Base-by-base conservation (phyloP, 2,797 vertebrate genomes). In the Pseudochaenichthys georgianus region DNA sequence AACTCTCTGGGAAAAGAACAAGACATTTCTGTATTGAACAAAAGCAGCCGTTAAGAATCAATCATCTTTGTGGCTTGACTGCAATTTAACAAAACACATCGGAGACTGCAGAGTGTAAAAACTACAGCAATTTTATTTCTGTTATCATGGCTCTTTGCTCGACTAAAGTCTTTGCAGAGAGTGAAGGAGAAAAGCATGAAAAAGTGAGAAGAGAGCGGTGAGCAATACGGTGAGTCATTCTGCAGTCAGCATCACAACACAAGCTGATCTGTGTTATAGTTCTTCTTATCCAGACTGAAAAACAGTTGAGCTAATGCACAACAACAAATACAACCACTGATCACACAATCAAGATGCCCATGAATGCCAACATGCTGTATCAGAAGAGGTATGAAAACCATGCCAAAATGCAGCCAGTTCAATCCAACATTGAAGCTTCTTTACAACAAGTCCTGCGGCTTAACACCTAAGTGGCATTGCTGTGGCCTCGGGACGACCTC, bases 401-500 rank as follows among this genome's bases (percentile, higher is more conserved):
- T 68, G 80, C 60, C 74, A 72, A 66, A 74, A 59, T 2, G 43
- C 75, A 80, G 80, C 77, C 78, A 50, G 57, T 78, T 82, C 70
- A 76, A 53, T 53, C 64, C 80, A 58, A 67, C 77, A 41, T 19
- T 62, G 77, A 73, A 74, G 78, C 80, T 4, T 42, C 78, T 86
- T 75, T 72, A 86, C 82, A 73, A 89, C 91, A 78, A 65, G 80
- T 67, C 54, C 66, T 52, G 82, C 15, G 78, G 82, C 69, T 83
- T 91, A 85, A 90, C 91, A 91, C 91, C 82, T 68, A 63, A 34
- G 81, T 90, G 90, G 80, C 87, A 91, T 13, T 64, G 88, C 81
- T 34, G 43, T 80, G 90, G 87, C 91, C 91, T 59, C 64, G 4
- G 54, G 53, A 73, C 72, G 87, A 93, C 88, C 93, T 82, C 88